These are phyloP conservation scores for Heterodera schachtii DNA, from an alignment of 1,140 invertebrate genomes.

Conservation along the genomic window DNA sequence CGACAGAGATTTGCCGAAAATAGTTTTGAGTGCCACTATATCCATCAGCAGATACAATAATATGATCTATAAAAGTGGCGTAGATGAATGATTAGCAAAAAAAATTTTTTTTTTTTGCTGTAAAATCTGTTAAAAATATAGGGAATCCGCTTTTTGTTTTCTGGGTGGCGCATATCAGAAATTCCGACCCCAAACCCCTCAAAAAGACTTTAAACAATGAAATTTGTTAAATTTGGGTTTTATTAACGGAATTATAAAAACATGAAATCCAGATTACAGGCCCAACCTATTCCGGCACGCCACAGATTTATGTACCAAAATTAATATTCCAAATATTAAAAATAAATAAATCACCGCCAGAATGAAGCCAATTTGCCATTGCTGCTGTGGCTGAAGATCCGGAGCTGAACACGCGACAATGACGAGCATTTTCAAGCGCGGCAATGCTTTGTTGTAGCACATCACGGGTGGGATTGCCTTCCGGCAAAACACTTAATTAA, in stretches of 20 bases:
- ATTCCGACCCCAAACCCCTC: too few relatives aligned
- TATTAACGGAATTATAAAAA: too few relatives aligned
- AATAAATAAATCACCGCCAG: slow-evolving; percentile 68
- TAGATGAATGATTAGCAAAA: too few relatives aligned
- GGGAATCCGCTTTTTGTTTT: too few relatives aligned
- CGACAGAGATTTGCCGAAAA: slow-evolving; percentile 38
- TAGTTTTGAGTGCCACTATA: slow-evolving; percentile 78
- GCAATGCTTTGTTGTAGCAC: slow-evolving; percentile 87
- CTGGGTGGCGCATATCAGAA: too few relatives aligned
- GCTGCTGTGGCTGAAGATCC: slow-evolving; percentile 84
- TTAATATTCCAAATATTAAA: not conserved
- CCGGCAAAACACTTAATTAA: not conserved
- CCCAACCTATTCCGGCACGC: too few relatives aligned
- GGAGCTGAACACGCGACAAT: slow-evolving; percentile 73
- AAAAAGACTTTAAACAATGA: too few relatives aligned
- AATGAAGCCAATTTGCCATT: slow-evolving; percentile 76
- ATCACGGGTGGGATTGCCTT: slow-evolving; percentile 87
- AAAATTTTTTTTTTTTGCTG: too few relatives aligned
- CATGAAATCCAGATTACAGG: too few relatives aligned
- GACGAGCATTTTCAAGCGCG: slow-evolving; percentile 83
- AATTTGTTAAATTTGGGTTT: too few relatives aligned
- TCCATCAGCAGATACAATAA: slow-evolving; percentile 87
- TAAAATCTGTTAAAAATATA: too few relatives aligned
- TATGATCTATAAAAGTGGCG: slow-evolving; percentile 74
- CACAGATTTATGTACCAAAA: too few relatives aligned